phyloP scores from a whole-genome alignment of 2,888 invertebrate genomes.

The Sminthurides aquaticus region DNA sequence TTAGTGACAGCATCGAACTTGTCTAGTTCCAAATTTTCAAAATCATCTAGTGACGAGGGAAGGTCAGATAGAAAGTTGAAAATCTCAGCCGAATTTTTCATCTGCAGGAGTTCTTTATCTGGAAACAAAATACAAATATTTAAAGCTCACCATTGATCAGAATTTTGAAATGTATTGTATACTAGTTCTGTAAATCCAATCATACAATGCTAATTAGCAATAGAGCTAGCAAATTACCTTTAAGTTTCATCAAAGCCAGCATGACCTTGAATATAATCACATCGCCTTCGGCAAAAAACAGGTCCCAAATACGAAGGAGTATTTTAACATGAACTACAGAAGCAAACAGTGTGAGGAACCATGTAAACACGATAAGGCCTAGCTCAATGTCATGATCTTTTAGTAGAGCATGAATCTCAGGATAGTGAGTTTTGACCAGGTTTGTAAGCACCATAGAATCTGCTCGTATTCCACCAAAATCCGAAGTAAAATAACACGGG shows the following conservation, averaged over 20 bases:
- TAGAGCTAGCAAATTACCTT: slow-evolving; percentile 48
- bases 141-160: background rate
- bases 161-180: background rate
- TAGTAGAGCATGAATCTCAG: slow-evolving; percentile 80
- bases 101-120: slow-evolving; percentile 69
- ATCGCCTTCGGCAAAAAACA: slow-evolving; percentile 93
- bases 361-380: slow-evolving; percentile 89
- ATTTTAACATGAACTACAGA: slow-evolving; percentile 95
- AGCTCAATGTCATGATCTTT: slow-evolving; percentile 88
- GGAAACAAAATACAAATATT: slow-evolving; percentile 44
- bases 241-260: slow-evolving; percentile 84
- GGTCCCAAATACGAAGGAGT: slow-evolving; percentile 87
- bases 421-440: slow-evolving; percentile 78
- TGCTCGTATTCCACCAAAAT: slow-evolving; percentile 69
- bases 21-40: slow-evolving; percentile 53
- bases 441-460: slow-evolving; percentile 93
- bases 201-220: background rate
- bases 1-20: slow-evolving; percentile 32
- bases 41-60: slow-evolving; percentile 87
- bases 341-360: slow-evolving; percentile 95
- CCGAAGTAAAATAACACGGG: slow-evolving; percentile 93
- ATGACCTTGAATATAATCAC: slow-evolving; percentile 89
- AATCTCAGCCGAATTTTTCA: slow-evolving; percentile 94
- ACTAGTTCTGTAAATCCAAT: background rate
- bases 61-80: slow-evolving; percentile 95